Evolutionary conservation across 2,113 vertebrate genomes (phyloP).

Genomic region (Cyanoderma ruficeps): DNA sequence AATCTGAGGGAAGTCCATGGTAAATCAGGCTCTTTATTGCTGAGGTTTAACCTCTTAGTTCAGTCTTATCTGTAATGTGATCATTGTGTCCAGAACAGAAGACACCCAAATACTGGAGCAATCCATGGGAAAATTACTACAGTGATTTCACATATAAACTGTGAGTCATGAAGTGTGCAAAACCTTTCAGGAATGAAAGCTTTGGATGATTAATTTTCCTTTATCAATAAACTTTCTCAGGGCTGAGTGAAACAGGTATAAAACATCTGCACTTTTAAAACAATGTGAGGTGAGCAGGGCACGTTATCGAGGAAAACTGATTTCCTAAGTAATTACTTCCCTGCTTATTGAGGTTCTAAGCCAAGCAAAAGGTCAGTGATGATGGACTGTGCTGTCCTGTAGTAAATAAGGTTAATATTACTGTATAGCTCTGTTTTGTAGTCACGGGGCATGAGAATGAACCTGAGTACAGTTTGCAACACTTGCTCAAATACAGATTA

Average conservation of each 20-base stretch:
- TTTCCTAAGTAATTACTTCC: slow-evolving; percentile 55
- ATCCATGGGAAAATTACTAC: not conserved
- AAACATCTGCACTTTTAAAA: slow-evolving; percentile 11
- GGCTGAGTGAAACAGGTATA: not conserved
- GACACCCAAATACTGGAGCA: not conserved
- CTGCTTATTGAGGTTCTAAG: slow-evolving; percentile 25
- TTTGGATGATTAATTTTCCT: not conserved
- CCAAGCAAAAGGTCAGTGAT: not conserved
- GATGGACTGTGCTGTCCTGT: not conserved
- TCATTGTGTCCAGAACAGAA: not conserved
- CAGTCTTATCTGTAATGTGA: not conserved
- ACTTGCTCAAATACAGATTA: not conserved
- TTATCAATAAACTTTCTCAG: slow-evolving; percentile 8
- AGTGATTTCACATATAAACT: slow-evolving; percentile 13
- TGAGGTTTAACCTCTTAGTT: not conserved
- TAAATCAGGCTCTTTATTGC: not conserved
- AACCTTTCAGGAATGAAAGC: slow-evolving; percentile 1
- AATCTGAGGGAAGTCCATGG: not conserved
- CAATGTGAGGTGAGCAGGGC: not conserved
- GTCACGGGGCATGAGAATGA: not conserved
- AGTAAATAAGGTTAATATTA: slow-evolving; percentile 30
- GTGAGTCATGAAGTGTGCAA: slow-evolving; percentile 7
- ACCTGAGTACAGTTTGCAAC: not conserved
- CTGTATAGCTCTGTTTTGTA: not conserved
- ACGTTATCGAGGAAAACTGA: slow-evolving; percentile 24